Percentiles rank a stretch among this genome's conserved stretches.
Conservation (phyloP, 2,113 vertebrate genomes). For the Puma concolor region DNA sequence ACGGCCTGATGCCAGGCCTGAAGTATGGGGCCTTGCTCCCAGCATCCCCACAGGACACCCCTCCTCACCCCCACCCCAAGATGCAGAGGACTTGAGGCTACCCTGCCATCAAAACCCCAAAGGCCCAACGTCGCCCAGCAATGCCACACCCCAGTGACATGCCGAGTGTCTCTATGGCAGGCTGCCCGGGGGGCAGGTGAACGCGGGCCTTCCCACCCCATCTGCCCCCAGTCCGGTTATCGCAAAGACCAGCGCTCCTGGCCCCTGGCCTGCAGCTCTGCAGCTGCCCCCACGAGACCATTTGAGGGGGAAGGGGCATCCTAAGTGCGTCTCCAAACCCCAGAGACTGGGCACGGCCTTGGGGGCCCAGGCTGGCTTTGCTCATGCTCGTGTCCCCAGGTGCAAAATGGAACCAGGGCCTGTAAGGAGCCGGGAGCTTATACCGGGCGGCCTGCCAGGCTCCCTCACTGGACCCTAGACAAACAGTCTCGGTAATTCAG, state of each 20-base stretch:
- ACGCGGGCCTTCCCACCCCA: too few relatives aligned
- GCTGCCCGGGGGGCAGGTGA: not conserved
- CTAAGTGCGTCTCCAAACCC: not conserved
- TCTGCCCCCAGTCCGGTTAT: not conserved
- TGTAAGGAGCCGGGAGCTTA: not conserved
- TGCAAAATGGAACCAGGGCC: not conserved
- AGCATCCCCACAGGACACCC: not conserved
- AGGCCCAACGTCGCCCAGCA: not conserved
- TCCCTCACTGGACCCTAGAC: too few relatives aligned
- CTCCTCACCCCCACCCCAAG: not conserved
- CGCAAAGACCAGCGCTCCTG: not conserved
- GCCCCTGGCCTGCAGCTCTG: not conserved
- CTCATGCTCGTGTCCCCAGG: not conserved
- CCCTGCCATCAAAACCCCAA: not conserved
- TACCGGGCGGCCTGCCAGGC: not conserved
- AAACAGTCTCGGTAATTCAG: not conserved
- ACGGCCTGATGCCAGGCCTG: not conserved
- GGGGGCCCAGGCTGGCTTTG: not conserved
- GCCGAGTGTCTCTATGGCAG: not conserved
- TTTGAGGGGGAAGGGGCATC: not conserved
- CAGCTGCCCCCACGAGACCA: rapidly evolving
- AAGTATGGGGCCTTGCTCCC: not conserved
- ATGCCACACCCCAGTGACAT: rapidly evolving
- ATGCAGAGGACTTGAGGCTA: not conserved
- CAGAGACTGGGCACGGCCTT: not conserved